These are phyloP conservation scores for Mylabris sibirica DNA, from an alignment of 2,888 invertebrate species.

Conservation along the genomic window DNA sequence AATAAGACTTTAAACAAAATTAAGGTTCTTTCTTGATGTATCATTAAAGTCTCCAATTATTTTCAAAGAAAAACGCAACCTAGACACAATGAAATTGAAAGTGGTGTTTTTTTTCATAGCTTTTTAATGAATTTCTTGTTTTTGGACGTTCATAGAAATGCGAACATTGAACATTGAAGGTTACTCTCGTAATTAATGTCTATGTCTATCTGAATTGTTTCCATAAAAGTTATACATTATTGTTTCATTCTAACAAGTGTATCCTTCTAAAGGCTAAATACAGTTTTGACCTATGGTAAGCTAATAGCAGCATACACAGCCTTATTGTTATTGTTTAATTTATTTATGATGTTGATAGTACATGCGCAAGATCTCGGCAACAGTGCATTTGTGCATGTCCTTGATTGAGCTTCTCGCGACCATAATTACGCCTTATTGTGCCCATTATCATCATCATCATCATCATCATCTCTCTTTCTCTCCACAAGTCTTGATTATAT, in stretches of 20 bases:
- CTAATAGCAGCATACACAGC: not conserved
- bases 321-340: constrained; percentile 18
- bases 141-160: not conserved
- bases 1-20: not conserved
- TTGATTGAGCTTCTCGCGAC: constrained; percentile 15
- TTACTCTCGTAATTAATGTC: constrained; percentile 3
- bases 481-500: not conserved
- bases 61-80: not conserved
- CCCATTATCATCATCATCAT: constrained; percentile 10
- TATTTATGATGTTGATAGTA: constrained; percentile 10
- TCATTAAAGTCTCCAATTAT: not conserved
- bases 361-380: constrained; percentile 18
- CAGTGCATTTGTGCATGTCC: constrained; percentile 18
- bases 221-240: not conserved
- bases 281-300: constrained; percentile 15
- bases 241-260: not conserved
- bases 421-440: constrained; percentile 16
- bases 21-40: not conserved
- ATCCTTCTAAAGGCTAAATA: constrained; percentile 1
- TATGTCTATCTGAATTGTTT: constrained; percentile 1
- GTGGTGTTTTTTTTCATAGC: not conserved
- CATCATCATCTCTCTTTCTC: not conserved
- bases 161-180: not conserved
- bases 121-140: not conserved
- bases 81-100: not conserved